Evolutionary conservation across 2,797 vertebrate genomes (phyloP).

Genomic region (Anisognathus igniventris): DNA sequence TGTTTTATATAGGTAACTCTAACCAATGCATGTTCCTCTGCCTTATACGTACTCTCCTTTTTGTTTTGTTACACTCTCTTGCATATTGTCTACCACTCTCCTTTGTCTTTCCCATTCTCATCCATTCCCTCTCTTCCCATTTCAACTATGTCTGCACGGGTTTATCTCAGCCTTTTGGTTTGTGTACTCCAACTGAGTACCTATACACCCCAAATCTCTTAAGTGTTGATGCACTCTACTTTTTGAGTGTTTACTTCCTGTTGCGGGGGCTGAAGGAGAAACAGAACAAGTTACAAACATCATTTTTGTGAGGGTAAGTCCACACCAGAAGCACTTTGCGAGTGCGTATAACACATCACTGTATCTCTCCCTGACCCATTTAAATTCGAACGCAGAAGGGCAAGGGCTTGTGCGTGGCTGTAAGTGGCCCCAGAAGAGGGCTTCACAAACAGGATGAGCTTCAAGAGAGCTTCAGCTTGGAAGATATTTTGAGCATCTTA

Average conservation of each 20-base stretch:
- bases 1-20: neutral
- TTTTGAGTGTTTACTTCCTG: neutral
- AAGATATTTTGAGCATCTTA: neutral
- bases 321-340: neutral
- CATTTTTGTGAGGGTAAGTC: too few species aligned
- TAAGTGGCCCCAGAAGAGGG: neutral
- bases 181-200: neutral
- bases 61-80: neutral
- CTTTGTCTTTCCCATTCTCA: neutral
- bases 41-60: neutral
- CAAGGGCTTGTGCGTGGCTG: rapidly evolving
- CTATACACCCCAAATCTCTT: neutral
- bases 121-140: neutral
- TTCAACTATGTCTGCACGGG: rapidly evolving
- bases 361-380: too few species aligned
- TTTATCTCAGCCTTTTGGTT: neutral
- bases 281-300: neutral
- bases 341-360: rapidly evolving
- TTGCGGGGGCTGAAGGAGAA: neutral
- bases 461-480: neutral
- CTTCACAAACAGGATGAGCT: neutral
- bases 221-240: neutral
- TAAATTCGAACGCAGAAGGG: rapidly evolving
- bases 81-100: neutral
- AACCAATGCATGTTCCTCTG: neutral